Evolutionary conservation across 1,140 invertebrate genomes (phyloP).

Genomic region (Drosophila ficusphila): DNA sequence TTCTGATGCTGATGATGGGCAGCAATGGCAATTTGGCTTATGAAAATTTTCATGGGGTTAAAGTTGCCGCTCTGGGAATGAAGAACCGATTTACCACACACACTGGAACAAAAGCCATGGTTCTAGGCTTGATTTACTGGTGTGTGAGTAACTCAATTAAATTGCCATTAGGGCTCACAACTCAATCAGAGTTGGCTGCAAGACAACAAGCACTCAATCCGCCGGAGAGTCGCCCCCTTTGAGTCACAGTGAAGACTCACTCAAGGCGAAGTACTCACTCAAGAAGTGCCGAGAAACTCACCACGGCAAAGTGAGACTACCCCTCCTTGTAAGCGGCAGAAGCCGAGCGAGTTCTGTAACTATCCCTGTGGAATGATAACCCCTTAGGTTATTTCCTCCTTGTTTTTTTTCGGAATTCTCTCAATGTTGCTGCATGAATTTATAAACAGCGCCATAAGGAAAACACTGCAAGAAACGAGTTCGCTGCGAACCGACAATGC

Average conservation of each 20-base stretch:
- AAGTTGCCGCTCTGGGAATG: slow-evolving; percentile 35
- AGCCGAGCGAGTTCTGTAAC: slow-evolving; percentile 34
- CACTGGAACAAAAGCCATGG: background rate
- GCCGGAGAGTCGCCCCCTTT: slow-evolving; percentile 31
- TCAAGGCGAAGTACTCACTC: slow-evolving; percentile 43
- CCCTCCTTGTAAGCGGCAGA: slow-evolving; percentile 24
- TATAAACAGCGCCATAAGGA: slow-evolving; percentile 17
- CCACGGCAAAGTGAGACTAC: slow-evolving; percentile 36
- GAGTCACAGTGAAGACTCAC: slow-evolving; percentile 23
- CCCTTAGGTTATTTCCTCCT: background rate
- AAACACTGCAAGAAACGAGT: slow-evolving; percentile 25
- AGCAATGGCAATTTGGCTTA: slow-evolving; percentile 56
- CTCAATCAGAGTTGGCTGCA: slow-evolving; percentile 35
- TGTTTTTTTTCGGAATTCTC: slow-evolving; percentile 27
- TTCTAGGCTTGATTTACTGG: slow-evolving; percentile 32
- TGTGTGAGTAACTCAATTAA: slow-evolving; percentile 61
- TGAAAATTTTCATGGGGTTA: slow-evolving; percentile 63
- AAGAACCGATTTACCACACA: slow-evolving; percentile 34
- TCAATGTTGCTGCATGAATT: slow-evolving; percentile 37
- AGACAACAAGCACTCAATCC: background rate
- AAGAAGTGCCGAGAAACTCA: slow-evolving; percentile 50
- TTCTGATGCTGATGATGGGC: slow-evolving; percentile 60
- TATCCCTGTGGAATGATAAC: slow-evolving; percentile 13
- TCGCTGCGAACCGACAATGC: slow-evolving; percentile 10
- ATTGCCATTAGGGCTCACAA: slow-evolving; percentile 53